Conservation (phyloP, 2,888 invertebrate genomes). For the Elegia similella region DNA sequence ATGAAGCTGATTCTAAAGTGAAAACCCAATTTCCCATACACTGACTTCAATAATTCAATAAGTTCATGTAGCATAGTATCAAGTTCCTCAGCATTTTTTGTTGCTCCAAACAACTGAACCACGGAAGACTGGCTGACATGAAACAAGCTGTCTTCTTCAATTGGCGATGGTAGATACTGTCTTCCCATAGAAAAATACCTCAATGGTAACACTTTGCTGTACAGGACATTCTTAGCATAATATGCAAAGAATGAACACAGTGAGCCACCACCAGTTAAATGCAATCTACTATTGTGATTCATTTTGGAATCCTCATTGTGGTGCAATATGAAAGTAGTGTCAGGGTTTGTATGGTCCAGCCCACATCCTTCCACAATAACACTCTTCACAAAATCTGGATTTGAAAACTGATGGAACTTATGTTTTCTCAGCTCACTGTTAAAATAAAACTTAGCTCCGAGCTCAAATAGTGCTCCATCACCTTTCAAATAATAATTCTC, state of each 20-base stretch:
- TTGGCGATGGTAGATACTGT: slow-evolving; percentile 80
- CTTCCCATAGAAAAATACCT: slow-evolving; percentile 87
- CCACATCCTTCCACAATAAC: slow-evolving; percentile 89
- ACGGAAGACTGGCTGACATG: slow-evolving; percentile 86
- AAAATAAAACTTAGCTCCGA: slow-evolving; percentile 80
- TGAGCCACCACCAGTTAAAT: slow-evolving; percentile 89
- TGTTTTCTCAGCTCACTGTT: slow-evolving; percentile 60
- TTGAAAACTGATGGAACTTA: slow-evolving; percentile 85
- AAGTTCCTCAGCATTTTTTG: slow-evolving; percentile 69
- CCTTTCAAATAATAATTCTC: slow-evolving; percentile 83
- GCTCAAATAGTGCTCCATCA: slow-evolving; percentile 87
- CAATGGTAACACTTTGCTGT: slow-evolving; percentile 84
- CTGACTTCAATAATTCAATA: slow-evolving; percentile 68
- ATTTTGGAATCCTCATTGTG: slow-evolving; percentile 79
- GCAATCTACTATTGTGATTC: slow-evolving; percentile 82
- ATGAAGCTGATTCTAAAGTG: slow-evolving; percentile 85
- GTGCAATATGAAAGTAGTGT: slow-evolving; percentile 82
- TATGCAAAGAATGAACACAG: slow-evolving; percentile 88
- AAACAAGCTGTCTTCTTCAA: slow-evolving; percentile 80
- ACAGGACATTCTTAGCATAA: slow-evolving; percentile 85
- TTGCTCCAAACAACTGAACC: slow-evolving; percentile 84
- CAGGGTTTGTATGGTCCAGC: slow-evolving; percentile 76
- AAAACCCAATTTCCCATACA: slow-evolving; percentile 85
- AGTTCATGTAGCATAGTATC: slow-evolving; percentile 80
- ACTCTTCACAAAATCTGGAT: slow-evolving; percentile 89